These are phyloP conservation scores for Pelusios castaneus DNA, from an alignment of 2,113 vertebrate genomes.

Conservation along the genomic window DNA sequence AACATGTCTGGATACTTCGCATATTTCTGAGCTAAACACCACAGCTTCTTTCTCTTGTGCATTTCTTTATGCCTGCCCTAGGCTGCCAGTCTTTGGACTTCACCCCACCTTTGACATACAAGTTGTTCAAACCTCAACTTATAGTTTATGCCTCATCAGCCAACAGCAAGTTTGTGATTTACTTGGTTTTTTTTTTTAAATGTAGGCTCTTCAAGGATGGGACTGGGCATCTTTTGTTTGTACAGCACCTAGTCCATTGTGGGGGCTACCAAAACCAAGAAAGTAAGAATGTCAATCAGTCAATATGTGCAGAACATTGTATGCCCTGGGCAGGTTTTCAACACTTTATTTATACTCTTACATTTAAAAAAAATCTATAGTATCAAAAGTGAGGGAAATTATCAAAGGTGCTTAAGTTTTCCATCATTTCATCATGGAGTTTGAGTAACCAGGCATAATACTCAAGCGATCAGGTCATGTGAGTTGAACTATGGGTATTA, in stretches of 20 bases:
- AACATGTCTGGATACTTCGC: background rate
- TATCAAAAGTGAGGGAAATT: background rate
- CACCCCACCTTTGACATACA: background rate
- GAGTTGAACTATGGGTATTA: background rate
- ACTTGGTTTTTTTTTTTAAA: background rate
- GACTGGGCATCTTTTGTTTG: background rate
- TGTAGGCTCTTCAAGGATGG: background rate
- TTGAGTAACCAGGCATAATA: background rate
- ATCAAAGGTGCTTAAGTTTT: background rate
- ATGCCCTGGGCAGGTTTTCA: background rate
- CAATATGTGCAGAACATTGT: background rate
- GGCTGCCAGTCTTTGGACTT: background rate
- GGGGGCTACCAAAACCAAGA: constrained; percentile 4
- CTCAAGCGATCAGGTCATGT: background rate
- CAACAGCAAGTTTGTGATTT: background rate
- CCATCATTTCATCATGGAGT: background rate
- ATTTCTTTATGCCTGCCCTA: background rate
- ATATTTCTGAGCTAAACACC: background rate
- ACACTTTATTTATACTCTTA: background rate
- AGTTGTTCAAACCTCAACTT: background rate
- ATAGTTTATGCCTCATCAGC: background rate
- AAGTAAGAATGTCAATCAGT: background rate
- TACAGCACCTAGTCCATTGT: background rate
- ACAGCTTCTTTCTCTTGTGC: background rate
- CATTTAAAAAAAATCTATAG: background rate